Conservation (phyloP, 2,797 vertebrate genomes). For the Poecilia picta region DNA sequence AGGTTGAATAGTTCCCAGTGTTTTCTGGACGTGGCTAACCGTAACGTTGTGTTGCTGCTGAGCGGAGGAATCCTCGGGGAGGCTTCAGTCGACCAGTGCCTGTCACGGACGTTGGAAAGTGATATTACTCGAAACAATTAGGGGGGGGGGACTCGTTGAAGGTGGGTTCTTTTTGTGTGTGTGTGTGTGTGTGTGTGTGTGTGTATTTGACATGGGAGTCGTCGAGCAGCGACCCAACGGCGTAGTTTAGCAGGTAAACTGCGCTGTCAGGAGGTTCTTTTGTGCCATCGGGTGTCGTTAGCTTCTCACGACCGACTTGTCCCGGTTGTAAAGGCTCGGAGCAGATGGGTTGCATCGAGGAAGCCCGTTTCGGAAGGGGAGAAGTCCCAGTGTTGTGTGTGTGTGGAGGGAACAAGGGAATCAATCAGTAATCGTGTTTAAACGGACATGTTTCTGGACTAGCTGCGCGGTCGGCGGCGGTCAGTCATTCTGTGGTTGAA, state of each 20-base stretch:
- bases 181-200: background rate
- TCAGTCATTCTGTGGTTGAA: conserved; percentile 55
- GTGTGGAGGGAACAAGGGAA: conserved; percentile 1
- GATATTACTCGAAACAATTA: conserved; percentile 35
- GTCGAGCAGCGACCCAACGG: conserved; percentile 20
- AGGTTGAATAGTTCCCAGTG: conserved; percentile 58
- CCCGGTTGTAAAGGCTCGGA: conserved; percentile 28
- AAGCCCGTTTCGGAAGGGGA: background rate
- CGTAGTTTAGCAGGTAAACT: conserved; percentile 55
- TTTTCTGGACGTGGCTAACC: conserved; percentile 1
- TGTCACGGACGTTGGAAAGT: conserved; percentile 62
- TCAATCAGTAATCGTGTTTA: conserved; percentile 17
- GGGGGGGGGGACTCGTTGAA: conserved; percentile 3
- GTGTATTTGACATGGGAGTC: conserved; percentile 23
- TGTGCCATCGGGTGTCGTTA: conserved; percentile 49
- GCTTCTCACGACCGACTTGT: conserved; percentile 47
- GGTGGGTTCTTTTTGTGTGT: background rate
- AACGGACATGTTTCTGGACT: conserved; percentile 1
- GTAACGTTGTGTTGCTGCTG: conserved; percentile 32
- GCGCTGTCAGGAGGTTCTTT: conserved; percentile 63
- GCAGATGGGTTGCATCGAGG: conserved; percentile 19
- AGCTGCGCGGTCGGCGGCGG: conserved; percentile 35
- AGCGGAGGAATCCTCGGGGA: conserved; percentile 73
- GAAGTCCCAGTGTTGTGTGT: conserved; percentile 20
- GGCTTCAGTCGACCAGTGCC: conserved; percentile 60